Base-by-base conservation (phyloP, 2,113 vertebrate genomes). In the Nanorana parkeri region DNA sequence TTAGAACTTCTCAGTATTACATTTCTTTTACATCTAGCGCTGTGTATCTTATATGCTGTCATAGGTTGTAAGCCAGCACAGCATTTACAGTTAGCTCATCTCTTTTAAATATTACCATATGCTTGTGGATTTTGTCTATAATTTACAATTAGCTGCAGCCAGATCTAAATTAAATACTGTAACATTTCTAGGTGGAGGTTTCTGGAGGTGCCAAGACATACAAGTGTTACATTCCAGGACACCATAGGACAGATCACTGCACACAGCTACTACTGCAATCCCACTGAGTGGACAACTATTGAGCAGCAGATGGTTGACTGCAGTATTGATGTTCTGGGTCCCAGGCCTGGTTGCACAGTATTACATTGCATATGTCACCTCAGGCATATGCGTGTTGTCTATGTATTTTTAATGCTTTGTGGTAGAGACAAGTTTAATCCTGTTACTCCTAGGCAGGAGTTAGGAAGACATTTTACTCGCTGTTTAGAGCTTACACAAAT, bases 261-360 rank as follows among this genome's bases (percentile, higher is more conserved):
- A 29, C 10, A 13, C 51, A 5, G 19, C 16, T 28, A 54, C 69
- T 17, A 29, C 51, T 19, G 17, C 55, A 58, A 55, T 28, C 28
- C 19, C 19, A 7, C 51, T 15, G 69, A 60, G 71, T n/a, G 15
- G 20, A 32, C 3, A 13, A 21, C 71, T 74, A 74, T 74, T 32
- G 28, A 47, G 41, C 32, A 74, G 71, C 71, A 74, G 71, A 58
- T 36, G 71, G 71, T 29, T 74, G 68, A 24, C 68, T 71, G 68
- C 16, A 71, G 21, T 17, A 55, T 55, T 71, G 41, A 68, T 68
- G 67, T 51, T 68, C 67, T 68, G 71, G 71, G 16, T 60, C 71
- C 32, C 71, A 74, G n/a, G 29, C 71, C 56, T 55, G 29, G 0
- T 54, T 28, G 55, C 26, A 16, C 69, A 60, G 71, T 28, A 36